These are phyloP conservation scores for Sparus aurata DNA, from an alignment of 2,797 vertebrate genomes.

Conservation along the genomic window DNA sequence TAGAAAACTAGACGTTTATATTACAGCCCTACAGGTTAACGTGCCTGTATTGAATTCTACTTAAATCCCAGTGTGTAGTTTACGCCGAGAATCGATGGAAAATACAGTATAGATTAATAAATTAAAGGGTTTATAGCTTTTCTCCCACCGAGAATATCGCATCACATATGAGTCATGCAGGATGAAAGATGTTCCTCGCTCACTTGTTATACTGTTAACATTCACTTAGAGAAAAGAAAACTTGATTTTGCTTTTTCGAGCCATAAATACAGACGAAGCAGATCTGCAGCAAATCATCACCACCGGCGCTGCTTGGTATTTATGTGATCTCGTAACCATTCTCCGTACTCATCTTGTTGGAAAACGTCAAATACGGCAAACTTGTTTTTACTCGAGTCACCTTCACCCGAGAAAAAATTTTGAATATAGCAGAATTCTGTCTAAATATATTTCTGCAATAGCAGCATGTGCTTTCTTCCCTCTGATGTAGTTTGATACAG, in stretches of 20 bases:
- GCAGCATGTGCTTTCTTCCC: not conserved
- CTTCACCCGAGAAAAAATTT: not conserved
- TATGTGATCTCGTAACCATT: not conserved
- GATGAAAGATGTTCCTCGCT: conserved; percentile 10
- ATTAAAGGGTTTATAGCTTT: conserved; percentile 37
- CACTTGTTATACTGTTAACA: conserved; percentile 12
- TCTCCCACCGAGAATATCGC: conserved; percentile 14
- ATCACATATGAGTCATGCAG: conserved; percentile 36
- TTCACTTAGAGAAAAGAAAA: conserved; percentile 3
- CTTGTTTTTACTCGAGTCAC: not conserved
- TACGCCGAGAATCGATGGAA: conserved; percentile 24
- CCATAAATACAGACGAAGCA: conserved; percentile 4
- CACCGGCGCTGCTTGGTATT: conserved; percentile 5
- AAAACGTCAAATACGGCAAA: not conserved
- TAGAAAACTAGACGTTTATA: conserved; percentile 18
- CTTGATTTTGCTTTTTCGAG: conserved; percentile 11
- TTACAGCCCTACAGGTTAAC: conserved; percentile 2
- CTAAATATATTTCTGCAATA: not conserved
- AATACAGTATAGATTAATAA: conserved; percentile 38
- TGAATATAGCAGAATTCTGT: not conserved
- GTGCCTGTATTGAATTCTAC: conserved; percentile 3
- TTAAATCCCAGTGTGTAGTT: conserved; percentile 27
- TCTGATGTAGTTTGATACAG: not conserved
- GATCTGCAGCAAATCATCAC: conserved; percentile 1
- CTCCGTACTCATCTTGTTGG: not conserved